phyloP scores from a whole-genome alignment of 2,888 invertebrate genomes.

The Aphidius colemani region DNA sequence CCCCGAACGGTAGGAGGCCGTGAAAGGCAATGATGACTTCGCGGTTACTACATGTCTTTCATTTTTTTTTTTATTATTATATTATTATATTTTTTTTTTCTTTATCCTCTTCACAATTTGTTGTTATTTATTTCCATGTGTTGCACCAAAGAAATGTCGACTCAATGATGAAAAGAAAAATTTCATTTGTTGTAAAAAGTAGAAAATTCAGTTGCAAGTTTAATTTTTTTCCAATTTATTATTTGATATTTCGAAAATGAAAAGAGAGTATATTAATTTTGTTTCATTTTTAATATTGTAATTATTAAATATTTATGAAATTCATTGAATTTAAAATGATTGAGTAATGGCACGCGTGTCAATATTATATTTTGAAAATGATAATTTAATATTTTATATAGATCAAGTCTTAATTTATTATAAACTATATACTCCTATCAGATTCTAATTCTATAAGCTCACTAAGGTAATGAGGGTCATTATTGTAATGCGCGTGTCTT shows the following conservation, averaged over 20 bases:
- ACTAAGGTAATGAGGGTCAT: conserved; percentile 51
- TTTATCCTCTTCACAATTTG: neutral
- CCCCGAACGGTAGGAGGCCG: conserved; percentile 35
- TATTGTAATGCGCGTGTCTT: conserved; percentile 56
- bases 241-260: neutral
- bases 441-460: conserved; percentile 56
- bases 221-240: neutral
- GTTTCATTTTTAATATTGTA: too few species aligned
- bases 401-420: conserved; percentile 48
- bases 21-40: conserved; percentile 38
- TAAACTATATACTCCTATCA: conserved; percentile 38
- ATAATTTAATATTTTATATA: too few species aligned
- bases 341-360: conserved; percentile 10
- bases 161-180: too few species aligned
- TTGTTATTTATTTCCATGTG: neutral
- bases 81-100: conserved; percentile 7
- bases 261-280: too few species aligned
- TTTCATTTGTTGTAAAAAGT: too few species aligned
- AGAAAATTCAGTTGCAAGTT: neutral
- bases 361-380: neutral
- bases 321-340: neutral
- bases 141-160: too few species aligned
- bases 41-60: conserved; percentile 14
- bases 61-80: neutral
- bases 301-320: neutral